Evolutionary conservation across 2,797 vertebrate species (phyloP), one percentile per base, ranked within the genome.

Genomic region (Thaleichthys pacificus): DNA sequence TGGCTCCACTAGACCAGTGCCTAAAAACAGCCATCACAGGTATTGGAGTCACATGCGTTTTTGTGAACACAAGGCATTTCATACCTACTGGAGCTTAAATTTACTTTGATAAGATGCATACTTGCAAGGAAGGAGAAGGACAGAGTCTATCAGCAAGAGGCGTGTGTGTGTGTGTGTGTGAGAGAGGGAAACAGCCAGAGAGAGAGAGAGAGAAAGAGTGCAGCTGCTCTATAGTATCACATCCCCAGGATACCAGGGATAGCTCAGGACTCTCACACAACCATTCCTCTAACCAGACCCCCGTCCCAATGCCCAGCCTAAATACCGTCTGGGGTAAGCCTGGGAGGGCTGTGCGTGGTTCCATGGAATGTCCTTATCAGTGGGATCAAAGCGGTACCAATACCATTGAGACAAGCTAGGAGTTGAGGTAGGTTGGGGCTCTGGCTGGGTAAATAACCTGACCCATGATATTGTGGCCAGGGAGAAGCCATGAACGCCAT

Each of bases 301-400:
- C 12, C 58, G 8, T 22, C 58, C 58, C 58, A 24, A 58, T 4
- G 12, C 26, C 28, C 61, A 63, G 19, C 30, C 42, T 47, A 32
- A 63, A 32, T 63, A 17, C 30, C 15, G 6, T 63, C 28, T 32
- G 14, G 4, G 30, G 15, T 19, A 17, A 30, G 61, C 15, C 19
- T 63, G 28, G 4, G 5, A n/a, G 28, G 14, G 30, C 30, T 7
- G 30, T 56, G 51, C 51, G 6, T 1, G 19, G 30, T 21, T n/a
- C 62, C n/a, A 9, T 82, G 79, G 74, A 86, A 77, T 77, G 77
- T 21, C 76, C 68, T 77, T 76, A 76, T 72, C 58, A 67, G 22
- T 30, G 68, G 26, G 30, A 73, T 47, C 75, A 69, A 66, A 78
- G 69, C 61, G 17, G 51, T 47, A 56, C 19, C 15, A 56, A n/a